These are phyloP conservation scores for Mimumesa dahlbomi DNA, from an alignment of 2,888 invertebrate species.

Conservation along the genomic window DNA sequence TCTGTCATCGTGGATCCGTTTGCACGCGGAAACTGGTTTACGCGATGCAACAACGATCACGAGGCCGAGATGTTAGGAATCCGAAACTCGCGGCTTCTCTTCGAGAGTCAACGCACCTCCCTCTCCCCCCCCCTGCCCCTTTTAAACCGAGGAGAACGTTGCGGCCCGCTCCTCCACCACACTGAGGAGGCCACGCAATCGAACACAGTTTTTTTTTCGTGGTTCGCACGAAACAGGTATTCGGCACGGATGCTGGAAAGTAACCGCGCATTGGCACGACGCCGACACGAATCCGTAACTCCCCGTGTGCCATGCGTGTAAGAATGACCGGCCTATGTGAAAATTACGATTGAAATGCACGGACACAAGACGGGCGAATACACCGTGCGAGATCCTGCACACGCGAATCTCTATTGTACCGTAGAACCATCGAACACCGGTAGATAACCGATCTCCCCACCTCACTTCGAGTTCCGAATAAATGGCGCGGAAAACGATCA, in stretches of 20 bases:
- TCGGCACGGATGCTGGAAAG: constrained; percentile 45
- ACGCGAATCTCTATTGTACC: background rate
- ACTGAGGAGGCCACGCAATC: constrained; percentile 51
- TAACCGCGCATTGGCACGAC: constrained; percentile 52
- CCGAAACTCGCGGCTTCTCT: constrained; percentile 60
- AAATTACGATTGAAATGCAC: constrained; percentile 27
- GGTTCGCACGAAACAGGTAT: constrained; percentile 70
- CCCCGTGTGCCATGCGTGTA: constrained; percentile 35
- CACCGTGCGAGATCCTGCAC: background rate
- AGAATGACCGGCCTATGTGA: constrained; percentile 32
- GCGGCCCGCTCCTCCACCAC: constrained; percentile 30
- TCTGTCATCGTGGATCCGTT: constrained; percentile 21
- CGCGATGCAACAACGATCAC: constrained; percentile 42
- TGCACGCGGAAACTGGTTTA: constrained; percentile 49
- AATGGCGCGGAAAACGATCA: background rate
- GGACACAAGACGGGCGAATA: too few relatives aligned
- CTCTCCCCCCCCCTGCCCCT: constrained; percentile 17
- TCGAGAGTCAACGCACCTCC: constrained; percentile 55
- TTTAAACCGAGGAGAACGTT: constrained; percentile 36
- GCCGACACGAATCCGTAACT: constrained; percentile 47
- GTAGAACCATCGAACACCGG: too few relatives aligned
- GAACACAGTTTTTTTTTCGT: constrained; percentile 51
- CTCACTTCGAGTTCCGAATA: background rate
- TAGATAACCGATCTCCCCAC: too few relatives aligned
- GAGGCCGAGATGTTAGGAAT: constrained; percentile 54